Base-by-base conservation (phyloP, 2,113 vertebrate genomes). In the Sminthopsis crassicaudata region DNA sequence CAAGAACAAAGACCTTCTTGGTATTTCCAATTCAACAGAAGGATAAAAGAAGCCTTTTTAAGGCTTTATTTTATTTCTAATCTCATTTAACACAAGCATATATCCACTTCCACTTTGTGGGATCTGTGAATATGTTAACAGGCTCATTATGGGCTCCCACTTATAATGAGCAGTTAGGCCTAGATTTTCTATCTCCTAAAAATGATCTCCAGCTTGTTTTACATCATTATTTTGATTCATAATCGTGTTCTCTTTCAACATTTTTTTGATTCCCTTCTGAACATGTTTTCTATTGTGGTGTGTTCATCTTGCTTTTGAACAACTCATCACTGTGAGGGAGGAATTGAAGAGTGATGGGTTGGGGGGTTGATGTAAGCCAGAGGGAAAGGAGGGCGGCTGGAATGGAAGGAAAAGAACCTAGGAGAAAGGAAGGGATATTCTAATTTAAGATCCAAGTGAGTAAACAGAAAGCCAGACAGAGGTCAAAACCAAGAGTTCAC, bases 41-140 rank as follows among this genome's bases (percentile, higher is more conserved):
- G 30, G 51, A 96, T 97, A 95, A 97, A 97, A 97, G 96, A 92
- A 97, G 90, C 84, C 36, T 92, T 97, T 0, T 0, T 42, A 84
- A 90, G 92, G 92, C 95, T 97, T 95, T 96, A 57, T 94, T 94
- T 97, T 96, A 94, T 95, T 97, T 97, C 97, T 97, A 97, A 97
- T 97, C 92, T 97, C 93, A 97, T 97, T 97, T 96, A 98, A 42
- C 91, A 94, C 91, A 95, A 97, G 90, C 90, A 67, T 91, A 90
- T 96, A 95, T 92, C 52, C 93, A 92, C 95, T 96, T 92, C 0
- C 6, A 94, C 90, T 97, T 94, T 96, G 95, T 76, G 76, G 90
- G 91, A 97, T n/a, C 67, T 84, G 67, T 42, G 67, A 84, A 84
- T 84, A 84, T 84, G 67, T 84, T 84, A 84, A 95, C n/a, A 96